Conservation (phyloP, 2,888 invertebrate genomes). For the Drosophila recens region DNA sequence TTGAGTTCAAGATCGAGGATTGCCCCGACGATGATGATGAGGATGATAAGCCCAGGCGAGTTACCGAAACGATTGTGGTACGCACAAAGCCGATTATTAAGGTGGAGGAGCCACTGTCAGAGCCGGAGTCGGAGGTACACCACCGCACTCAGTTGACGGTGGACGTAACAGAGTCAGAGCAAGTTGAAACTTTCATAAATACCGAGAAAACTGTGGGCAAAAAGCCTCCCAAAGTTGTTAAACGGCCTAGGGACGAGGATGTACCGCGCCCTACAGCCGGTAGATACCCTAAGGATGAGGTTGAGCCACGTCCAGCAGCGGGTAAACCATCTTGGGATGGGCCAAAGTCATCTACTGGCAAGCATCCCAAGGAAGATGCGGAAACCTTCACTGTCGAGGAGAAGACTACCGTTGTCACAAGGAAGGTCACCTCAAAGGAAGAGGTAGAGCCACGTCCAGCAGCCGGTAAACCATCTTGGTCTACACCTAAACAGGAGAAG, state of each 20-base stretch:
- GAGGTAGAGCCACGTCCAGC: neutral
- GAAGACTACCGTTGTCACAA: slow-evolving; percentile 1
- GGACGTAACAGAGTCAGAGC: slow-evolving; percentile 46
- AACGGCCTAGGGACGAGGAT: neutral
- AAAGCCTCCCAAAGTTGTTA: neutral
- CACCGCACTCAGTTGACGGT: slow-evolving; percentile 41
- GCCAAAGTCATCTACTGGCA: slow-evolving; percentile 1
- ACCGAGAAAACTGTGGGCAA: slow-evolving; percentile 5
- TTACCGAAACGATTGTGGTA: slow-evolving; percentile 54
- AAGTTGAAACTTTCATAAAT: slow-evolving; percentile 24
- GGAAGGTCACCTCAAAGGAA: slow-evolving; percentile 3
- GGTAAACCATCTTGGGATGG: slow-evolving; percentile 16
- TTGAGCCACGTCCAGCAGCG: neutral
- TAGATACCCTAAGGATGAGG: neutral
- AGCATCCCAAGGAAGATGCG: slow-evolving; percentile 11
- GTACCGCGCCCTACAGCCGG: neutral
- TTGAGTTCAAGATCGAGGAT: slow-evolving; percentile 82
- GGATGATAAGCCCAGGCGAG: slow-evolving; percentile 49
- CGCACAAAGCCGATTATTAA: slow-evolving; percentile 63
- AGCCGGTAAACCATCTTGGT: slow-evolving; percentile 10
- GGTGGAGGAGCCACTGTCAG: slow-evolving; percentile 54
- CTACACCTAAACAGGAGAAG: slow-evolving; percentile 1
- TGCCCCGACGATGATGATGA: slow-evolving; percentile 82
- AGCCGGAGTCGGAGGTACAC: slow-evolving; percentile 32
- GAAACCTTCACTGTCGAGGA: slow-evolving; percentile 10